Percentiles rank a stretch among this genome's conserved stretches.
phyloP scores from a whole-genome alignment of 2,797 vertebrate species.

The Protosalanx chinensis region DNA sequence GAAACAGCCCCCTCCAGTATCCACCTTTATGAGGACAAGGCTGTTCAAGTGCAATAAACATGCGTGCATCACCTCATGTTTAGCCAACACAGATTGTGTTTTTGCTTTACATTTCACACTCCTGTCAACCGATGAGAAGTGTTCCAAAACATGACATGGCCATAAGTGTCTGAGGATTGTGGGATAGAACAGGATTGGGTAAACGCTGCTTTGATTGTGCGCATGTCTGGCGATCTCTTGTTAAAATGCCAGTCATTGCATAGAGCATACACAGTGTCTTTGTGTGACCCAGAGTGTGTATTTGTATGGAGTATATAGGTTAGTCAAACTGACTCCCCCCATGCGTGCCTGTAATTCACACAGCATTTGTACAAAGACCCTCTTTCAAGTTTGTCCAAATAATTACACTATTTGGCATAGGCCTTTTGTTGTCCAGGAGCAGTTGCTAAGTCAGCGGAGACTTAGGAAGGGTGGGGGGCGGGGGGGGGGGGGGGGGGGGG shows the following conservation, averaged over 20 bases:
- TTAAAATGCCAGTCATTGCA: constrained; percentile 46
- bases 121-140: neutral
- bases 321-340: neutral
- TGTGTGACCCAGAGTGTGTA: constrained; percentile 35
- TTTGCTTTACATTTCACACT: neutral
- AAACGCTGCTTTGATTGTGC: constrained; percentile 12
- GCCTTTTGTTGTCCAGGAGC: constrained; percentile 19
- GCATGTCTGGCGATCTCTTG: constrained; percentile 40
- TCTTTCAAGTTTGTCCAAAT: neutral
- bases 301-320: constrained; percentile 42
- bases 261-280: constrained; percentile 37
- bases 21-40: constrained; percentile 23
- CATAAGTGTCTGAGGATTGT: neutral
- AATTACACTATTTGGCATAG: constrained; percentile 24
- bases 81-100: neutral
- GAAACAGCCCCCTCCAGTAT: constrained; percentile 14
- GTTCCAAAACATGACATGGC: neutral
- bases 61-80: constrained; percentile 16
- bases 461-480: neutral
- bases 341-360: constrained; percentile 29
- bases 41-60: constrained; percentile 17
- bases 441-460: constrained; percentile 38
- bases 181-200: constrained; percentile 6
- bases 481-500: neutral
- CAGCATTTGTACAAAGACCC: constrained; percentile 16